Evolutionary conservation across 2,797 vertebrate genomes (phyloP).

Genomic region (Notolabrus celidotus): DNA sequence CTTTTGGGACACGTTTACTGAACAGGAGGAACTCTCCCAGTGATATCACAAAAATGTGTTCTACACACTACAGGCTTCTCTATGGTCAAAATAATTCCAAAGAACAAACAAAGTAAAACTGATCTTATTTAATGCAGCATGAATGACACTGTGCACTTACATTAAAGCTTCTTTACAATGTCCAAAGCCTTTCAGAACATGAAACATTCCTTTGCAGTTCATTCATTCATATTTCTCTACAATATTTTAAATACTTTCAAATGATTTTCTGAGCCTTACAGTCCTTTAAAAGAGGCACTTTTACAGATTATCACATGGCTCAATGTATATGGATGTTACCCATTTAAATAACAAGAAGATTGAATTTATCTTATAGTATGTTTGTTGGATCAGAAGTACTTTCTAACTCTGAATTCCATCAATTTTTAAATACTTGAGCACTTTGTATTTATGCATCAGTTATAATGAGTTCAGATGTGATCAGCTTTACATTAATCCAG

Average conservation of each 20-base stretch:
- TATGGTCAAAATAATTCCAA: not conserved
- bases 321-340: not conserved
- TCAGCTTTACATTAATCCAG: not conserved
- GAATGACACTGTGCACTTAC: slow-evolving; percentile 4
- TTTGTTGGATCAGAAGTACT: not conserved
- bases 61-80: not conserved
- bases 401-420: not conserved
- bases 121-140: slow-evolving; percentile 40
- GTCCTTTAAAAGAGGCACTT: slow-evolving; percentile 51
- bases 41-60: not conserved
- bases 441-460: not conserved
- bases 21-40: slow-evolving; percentile 30
- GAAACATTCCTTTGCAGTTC: slow-evolving; percentile 3
- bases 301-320: not conserved
- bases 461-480: not conserved
- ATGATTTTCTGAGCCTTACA: not conserved
- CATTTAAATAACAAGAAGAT: slow-evolving; percentile 1
- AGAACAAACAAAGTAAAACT: not conserved
- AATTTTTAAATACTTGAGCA: not conserved
- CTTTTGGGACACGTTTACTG: not conserved
- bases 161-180: slow-evolving; percentile 30
- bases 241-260: not conserved
- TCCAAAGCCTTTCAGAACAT: slow-evolving; percentile 17
- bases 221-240: not conserved
- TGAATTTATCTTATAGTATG: not conserved